Percentiles rank a stretch among this genome's conserved stretches.
These are phyloP conservation scores for Mormyrops attenuatus DNA, from an alignment of 2,797 vertebrate species.

Conservation along the genomic window DNA sequence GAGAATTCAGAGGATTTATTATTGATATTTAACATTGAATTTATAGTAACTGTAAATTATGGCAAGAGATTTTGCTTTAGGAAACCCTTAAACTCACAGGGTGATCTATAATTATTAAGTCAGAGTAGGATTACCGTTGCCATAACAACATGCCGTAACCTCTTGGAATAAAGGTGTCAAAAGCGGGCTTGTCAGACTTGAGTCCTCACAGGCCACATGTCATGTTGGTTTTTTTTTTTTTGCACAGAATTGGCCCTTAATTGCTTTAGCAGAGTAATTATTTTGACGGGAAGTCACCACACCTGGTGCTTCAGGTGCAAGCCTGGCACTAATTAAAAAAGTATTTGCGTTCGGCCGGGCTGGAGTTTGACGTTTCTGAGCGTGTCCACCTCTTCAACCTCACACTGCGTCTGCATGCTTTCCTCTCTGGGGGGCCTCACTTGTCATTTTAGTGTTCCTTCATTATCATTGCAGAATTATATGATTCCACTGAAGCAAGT, in stretches of 20 bases:
- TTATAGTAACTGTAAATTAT: background rate
- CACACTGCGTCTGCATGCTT: conserved; percentile 12
- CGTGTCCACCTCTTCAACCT: background rate
- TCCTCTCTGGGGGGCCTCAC: background rate
- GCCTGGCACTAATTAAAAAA: background rate
- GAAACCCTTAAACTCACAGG: background rate
- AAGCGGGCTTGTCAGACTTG: background rate
- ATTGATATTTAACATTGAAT: background rate
- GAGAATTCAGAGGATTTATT: background rate
- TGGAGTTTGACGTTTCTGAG: background rate
- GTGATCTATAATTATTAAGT: background rate
- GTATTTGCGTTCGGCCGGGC: background rate
- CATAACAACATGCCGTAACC: conserved; percentile 7
- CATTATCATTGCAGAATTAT: conserved; percentile 66
- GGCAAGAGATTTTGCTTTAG: background rate
- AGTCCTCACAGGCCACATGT: background rate
- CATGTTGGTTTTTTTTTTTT: background rate
- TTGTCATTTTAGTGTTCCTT: background rate
- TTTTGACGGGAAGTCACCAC: background rate
- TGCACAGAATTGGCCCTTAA: background rate
- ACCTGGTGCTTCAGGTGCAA: conserved; percentile 9
- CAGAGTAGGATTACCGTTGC: background rate
- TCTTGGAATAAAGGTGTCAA: background rate
- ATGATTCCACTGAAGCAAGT: conserved; percentile 86
- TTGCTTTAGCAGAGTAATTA: conserved; percentile 1